phyloP scores from a whole-genome alignment of 2,888 invertebrate species.

The Calameuta pallipes region DNA sequence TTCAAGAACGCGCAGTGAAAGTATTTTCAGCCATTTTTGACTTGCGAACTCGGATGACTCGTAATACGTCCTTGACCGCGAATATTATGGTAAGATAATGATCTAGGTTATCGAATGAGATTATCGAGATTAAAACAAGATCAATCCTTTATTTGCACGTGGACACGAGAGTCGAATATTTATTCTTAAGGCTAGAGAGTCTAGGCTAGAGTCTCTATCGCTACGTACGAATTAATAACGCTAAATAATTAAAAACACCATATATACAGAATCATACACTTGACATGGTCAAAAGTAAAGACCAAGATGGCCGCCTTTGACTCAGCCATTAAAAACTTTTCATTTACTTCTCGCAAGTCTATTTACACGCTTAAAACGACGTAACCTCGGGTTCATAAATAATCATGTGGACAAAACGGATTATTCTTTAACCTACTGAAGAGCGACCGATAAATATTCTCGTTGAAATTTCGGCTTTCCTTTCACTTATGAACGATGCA shows the following conservation, averaged over 20 bases:
- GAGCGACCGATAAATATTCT: not conserved
- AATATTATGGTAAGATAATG: not conserved
- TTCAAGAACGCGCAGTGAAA: constrained; percentile 1
- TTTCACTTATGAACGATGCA: not conserved
- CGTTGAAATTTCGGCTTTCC: not conserved
- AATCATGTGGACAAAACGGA: not conserved
- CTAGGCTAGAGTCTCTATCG: not conserved
- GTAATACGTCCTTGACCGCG: not conserved
- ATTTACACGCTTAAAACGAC: constrained; percentile 17
- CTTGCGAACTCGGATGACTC: not conserved
- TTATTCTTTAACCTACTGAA: not conserved
- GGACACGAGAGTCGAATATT: constrained; percentile 1
- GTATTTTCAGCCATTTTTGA: not conserved
- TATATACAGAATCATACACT: constrained; percentile 49
- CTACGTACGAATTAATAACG: constrained; percentile 3
- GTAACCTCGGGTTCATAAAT: not conserved
- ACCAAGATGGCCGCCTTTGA: not conserved
- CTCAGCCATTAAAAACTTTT: not conserved
- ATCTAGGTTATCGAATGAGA: constrained; percentile 2
- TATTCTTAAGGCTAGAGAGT: not conserved
- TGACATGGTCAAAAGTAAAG: constrained; percentile 12
- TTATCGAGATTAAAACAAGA: constrained; percentile 36
- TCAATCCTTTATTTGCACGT: constrained; percentile 40
- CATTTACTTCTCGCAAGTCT: constrained; percentile 23
- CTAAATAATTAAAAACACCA: constrained; percentile 21